These are phyloP conservation scores for Platycercus adscitus DNA, from an alignment of 2,113 vertebrate species.

Conservation along the genomic window DNA sequence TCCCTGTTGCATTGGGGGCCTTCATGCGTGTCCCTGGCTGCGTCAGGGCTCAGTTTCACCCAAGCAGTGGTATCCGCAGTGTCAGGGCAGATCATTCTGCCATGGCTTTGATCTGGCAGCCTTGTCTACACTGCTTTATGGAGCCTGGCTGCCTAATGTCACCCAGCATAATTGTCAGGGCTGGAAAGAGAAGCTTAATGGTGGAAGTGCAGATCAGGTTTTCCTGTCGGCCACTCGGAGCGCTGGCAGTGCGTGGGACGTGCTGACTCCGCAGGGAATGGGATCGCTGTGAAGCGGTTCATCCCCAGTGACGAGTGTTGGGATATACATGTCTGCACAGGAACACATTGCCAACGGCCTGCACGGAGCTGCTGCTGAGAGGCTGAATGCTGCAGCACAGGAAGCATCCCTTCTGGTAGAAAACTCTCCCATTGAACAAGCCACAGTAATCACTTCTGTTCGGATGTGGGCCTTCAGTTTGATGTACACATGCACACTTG, in stretches of 20 bases:
- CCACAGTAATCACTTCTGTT: not conserved
- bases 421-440: not conserved
- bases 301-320: not conserved
- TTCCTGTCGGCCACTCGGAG: not conserved
- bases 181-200: slow-evolving; percentile 11
- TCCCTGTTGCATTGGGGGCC: not conserved
- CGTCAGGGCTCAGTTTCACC: not conserved
- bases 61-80: not conserved
- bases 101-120: not conserved
- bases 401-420: not conserved
- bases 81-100: slow-evolving; percentile 11
- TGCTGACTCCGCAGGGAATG: not conserved
- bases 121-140: slow-evolving; percentile 3
- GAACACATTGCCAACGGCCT: not conserved
- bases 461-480: not conserved
- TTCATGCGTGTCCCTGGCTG: rapidly evolving
- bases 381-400: not conserved
- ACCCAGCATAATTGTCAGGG: slow-evolving; percentile 7
- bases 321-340: not conserved
- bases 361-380: not conserved
- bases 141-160: not conserved
- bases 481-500: not conserved
- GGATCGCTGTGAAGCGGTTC: slow-evolving; percentile 1
- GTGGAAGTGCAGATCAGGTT: slow-evolving; percentile 30
- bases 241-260: not conserved